Evolutionary conservation across 2,113 vertebrate genomes (phyloP).

Genomic region (Mugil cephalus): DNA sequence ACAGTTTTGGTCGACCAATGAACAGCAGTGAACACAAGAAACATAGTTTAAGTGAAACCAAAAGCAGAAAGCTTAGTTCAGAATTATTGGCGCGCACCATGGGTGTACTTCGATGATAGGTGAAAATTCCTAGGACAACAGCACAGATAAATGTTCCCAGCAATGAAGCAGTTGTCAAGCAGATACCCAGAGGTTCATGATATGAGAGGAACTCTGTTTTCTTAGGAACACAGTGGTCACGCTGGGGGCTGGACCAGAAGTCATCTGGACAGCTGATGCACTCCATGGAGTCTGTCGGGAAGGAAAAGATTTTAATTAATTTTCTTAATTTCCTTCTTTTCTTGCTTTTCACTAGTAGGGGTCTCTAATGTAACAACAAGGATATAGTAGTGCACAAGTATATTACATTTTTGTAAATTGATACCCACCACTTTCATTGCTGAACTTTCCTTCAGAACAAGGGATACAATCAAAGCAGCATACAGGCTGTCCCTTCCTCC

Average conservation of each 20-base stretch:
- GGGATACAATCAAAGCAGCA: conserved; percentile 85
- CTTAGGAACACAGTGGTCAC: no score
- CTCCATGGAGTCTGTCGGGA: no score
- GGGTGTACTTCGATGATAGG: not conserved
- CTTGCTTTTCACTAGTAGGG: no score
- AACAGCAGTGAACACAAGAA: not conserved
- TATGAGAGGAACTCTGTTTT: conserved; percentile 63
- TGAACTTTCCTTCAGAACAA: conserved; percentile 81
- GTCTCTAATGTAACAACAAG: no score
- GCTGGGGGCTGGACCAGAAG: no score
- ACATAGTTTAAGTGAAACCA: conserved; percentile 39
- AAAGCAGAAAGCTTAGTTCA: not conserved
- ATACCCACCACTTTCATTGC: conserved; percentile 68
- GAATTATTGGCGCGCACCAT: not conserved
- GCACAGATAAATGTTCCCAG: conserved; percentile 60
- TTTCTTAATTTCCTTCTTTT: no score
- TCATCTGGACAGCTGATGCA: no score
- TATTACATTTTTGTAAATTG: conserved; percentile 49
- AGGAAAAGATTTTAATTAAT: not conserved
- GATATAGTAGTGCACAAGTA: no score
- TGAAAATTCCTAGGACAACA: conserved; percentile 28
- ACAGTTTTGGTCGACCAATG: not conserved
- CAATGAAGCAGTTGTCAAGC: conserved; percentile 61
- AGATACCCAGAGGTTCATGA: conserved; percentile 68
- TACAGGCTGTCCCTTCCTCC: conserved; percentile 75